Base-by-base conservation (phyloP, 2,888 invertebrate genomes). In the Lomographa bimaculata region DNA sequence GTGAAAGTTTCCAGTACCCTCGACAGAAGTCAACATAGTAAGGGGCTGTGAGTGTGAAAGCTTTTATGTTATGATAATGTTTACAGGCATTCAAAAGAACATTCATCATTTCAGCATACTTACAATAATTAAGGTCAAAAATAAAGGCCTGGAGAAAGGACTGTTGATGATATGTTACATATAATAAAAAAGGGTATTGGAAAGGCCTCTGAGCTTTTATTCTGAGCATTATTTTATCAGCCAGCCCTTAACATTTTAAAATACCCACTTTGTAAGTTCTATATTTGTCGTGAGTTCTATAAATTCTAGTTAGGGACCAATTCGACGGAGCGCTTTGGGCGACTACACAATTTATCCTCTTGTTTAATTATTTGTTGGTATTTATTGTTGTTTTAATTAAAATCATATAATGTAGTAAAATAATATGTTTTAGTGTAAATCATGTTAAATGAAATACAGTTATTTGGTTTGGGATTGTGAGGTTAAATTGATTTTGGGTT, bases 261-360 rank as follows among this genome's bases (percentile, higher is more conserved):
- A 32, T 11, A 10, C 27, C 46, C 38, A 54, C 41, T 49, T 57
- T 49, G 53, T 59, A 58, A 45, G 39, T 66, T 61, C 62, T 61
- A 43, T 54, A 60, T 55, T 64, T 71, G 72, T 72, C 66, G 50
- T 56, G 42, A 34, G 14, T 49, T 46, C 46, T 48, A 75, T 85
- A 81, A 79, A 80, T 83, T 82, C 74, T 84, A 74, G 84, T 84
- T 85, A 85, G 59, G 51, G 35, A 34, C 60, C 57, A 65, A 70
- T 71, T 56, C 53, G 39, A 50, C 50, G 42, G 32, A 19, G 50
- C 46, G 71, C 78, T 71, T 39, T 49, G 30, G 70, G 77, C 71
- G 50, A 56, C 53, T 34, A 40, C 48, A 46, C 52, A 60, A 67
- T 69, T 71, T 68, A 67, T 63, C 40, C 40, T 38, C 40, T 32